Percentiles rank a stretch among this genome's conserved stretches.
phyloP scores from a whole-genome alignment of 1,140 invertebrate genomes.

The Pseudomyrmex concolor region DNA sequence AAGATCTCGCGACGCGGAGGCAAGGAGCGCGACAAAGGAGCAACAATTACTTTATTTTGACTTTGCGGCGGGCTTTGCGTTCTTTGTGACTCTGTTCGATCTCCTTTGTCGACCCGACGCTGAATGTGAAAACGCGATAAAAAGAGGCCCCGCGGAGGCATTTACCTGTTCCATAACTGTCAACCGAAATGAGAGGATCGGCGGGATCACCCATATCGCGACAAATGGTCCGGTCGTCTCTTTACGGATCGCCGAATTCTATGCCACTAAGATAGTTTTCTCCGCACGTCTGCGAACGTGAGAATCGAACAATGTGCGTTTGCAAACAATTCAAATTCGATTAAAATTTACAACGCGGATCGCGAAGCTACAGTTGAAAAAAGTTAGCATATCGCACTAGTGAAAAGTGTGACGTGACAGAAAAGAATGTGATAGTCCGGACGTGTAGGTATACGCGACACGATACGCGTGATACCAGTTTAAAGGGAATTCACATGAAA shows the following conservation, averaged over 20 bases:
- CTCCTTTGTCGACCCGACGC: conserved; percentile 46
- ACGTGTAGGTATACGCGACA: conserved; percentile 4
- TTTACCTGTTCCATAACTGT: conserved; percentile 69
- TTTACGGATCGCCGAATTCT: conserved; percentile 75
- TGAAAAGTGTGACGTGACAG: not conserved
- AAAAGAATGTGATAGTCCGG: not conserved
- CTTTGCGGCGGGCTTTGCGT: conserved; percentile 65
- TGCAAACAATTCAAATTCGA: conserved; percentile 42
- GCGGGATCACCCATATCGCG: conserved; percentile 67
- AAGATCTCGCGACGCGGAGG: not conserved
- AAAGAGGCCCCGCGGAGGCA: conserved; percentile 55
- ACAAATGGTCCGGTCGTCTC: conserved; percentile 69
- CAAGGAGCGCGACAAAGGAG: conserved; percentile 51
- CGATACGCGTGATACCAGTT: conserved; percentile 11
- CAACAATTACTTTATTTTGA: conserved; percentile 79
- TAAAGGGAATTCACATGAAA: conserved; percentile 65
- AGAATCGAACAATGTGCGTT: not conserved
- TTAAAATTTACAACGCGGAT: conserved; percentile 49
- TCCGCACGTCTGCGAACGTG: conserved; percentile 10
- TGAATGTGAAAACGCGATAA: conserved; percentile 54
- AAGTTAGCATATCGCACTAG: not conserved
- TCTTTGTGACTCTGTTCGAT: conserved; percentile 32
- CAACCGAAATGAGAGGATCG: conserved; percentile 57
- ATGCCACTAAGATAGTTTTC: conserved; percentile 44
- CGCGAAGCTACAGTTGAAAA: not conserved